Conservation (phyloP, 1,140 invertebrate species). For the Drosophila sp. region DNA sequence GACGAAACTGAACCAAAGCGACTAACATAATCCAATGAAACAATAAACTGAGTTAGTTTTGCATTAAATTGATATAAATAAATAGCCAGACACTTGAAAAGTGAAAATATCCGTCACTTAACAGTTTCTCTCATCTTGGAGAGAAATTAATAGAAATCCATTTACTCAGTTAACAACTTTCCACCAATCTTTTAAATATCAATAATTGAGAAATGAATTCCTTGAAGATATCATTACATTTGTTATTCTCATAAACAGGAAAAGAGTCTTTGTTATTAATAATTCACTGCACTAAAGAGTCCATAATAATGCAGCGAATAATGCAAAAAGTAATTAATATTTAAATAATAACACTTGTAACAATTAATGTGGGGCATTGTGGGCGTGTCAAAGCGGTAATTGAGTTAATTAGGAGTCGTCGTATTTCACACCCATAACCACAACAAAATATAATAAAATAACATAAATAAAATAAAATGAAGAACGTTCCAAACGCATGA, state of each 20-base stretch:
- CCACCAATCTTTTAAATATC: too few species aligned
- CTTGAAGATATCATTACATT: too few species aligned
- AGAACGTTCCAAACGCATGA: constrained; percentile 7
- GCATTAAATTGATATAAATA: too few species aligned
- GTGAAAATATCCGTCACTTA: too few species aligned
- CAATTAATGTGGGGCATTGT: background rate
- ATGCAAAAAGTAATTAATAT: constrained; percentile 35
- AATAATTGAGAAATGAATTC: too few species aligned
- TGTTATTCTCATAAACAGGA: too few species aligned
- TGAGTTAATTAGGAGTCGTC: constrained; percentile 30
- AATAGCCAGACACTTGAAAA: too few species aligned
- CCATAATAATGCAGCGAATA: background rate
- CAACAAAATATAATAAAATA: constrained; percentile 15
- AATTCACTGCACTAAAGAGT: too few species aligned
- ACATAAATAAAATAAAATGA: constrained; percentile 14
- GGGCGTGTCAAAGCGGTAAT: constrained; percentile 15
- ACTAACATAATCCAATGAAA: background rate
- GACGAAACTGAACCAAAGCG: background rate
- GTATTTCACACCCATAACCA: constrained; percentile 14
- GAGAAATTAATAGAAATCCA: too few species aligned
- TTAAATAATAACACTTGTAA: constrained; percentile 21
- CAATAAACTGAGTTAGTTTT: background rate
- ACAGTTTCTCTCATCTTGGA: too few species aligned
- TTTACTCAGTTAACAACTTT: too few species aligned
- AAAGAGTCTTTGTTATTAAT: too few species aligned